These are phyloP conservation scores for Paramuricea clavata DNA, from an alignment of 92 coral and sea anemone species.

Conservation along the genomic window DNA sequence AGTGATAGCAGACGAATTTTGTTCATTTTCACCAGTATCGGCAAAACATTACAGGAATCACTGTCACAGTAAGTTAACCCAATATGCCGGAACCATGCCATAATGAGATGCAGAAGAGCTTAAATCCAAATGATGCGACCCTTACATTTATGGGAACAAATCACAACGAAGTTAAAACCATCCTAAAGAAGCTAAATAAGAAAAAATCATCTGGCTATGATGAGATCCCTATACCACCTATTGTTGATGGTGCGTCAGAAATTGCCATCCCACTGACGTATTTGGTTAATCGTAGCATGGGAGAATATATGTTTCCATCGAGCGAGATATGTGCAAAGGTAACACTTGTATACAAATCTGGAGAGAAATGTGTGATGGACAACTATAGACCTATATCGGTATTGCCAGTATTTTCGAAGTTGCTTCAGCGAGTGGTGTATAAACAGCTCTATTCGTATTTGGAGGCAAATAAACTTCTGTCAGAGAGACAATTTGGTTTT, in stretches of 20 bases:
- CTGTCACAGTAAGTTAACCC: constrained; percentile 1
- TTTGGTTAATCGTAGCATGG: not conserved
- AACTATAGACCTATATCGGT: constrained; percentile 72
- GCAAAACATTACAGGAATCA: constrained; percentile 11
- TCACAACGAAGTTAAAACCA: not conserved
- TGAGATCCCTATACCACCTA: not conserved
- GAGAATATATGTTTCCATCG: constrained; percentile 10
- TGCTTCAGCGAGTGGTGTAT: constrained; percentile 64
- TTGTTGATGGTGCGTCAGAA: not conserved
- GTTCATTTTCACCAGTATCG: constrained; percentile 4
- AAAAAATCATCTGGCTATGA: not conserved
- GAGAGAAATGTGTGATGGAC: constrained; percentile 49
- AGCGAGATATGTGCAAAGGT: constrained; percentile 28
- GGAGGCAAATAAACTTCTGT: constrained; percentile 60
- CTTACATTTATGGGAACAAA: constrained; percentile 22
- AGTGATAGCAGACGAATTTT: constrained; percentile 6
- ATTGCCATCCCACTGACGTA: not conserved
- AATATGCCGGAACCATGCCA: not conserved
- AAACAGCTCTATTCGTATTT: constrained; percentile 63
- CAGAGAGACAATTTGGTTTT: constrained; percentile 70
- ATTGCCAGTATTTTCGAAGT: constrained; percentile 67
- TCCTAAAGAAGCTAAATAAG: not conserved
- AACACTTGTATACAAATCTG: constrained; percentile 29
- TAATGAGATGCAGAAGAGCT: not conserved
- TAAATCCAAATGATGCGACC: constrained; percentile 1